Evolutionary conservation across 2,888 invertebrate genomes (phyloP).

Genomic region (Dusona sp.): DNA sequence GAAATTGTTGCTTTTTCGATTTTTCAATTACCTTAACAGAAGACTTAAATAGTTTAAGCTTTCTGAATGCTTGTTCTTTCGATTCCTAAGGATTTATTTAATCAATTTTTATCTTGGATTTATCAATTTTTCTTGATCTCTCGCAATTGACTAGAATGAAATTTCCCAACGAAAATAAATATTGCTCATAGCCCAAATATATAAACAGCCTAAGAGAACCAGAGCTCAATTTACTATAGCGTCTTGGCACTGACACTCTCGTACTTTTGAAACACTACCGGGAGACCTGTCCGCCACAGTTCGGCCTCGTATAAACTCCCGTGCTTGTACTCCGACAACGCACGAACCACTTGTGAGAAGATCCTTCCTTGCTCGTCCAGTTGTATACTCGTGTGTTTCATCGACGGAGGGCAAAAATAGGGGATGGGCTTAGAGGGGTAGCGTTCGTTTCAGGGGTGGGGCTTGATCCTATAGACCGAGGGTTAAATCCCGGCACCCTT

Average conservation of each 20-base stretch:
- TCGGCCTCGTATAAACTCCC: slow-evolving; percentile 41
- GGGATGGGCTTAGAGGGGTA: slow-evolving; percentile 69
- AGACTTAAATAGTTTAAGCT: background rate
- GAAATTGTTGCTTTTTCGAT: background rate
- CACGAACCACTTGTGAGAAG: slow-evolving; percentile 68
- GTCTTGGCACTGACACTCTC: slow-evolving; percentile 28
- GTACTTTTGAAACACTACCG: slow-evolving; percentile 34
- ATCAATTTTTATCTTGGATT: background rate
- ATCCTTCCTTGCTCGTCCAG: slow-evolving; percentile 49
- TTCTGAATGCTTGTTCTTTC: background rate
- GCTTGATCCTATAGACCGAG: slow-evolving; percentile 71
- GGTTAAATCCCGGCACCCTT: slow-evolving; percentile 67
- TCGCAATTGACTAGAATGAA: slow-evolving; percentile 41
- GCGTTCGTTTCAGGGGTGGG: slow-evolving; percentile 78
- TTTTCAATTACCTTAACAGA: background rate
- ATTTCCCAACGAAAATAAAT: slow-evolving; percentile 7
- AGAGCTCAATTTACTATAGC: slow-evolving; percentile 12
- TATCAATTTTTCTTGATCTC: background rate
- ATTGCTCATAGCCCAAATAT: slow-evolving; percentile 12
- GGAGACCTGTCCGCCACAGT: slow-evolving; percentile 69
- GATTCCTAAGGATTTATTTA: too few relatives aligned
- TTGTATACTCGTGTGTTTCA: slow-evolving; percentile 70
- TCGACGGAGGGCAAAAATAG: slow-evolving; percentile 73
- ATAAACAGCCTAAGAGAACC: background rate
- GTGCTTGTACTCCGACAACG: slow-evolving; percentile 62